A percentile compares a stretch with the other conserved stretches of the same genome.
phyloP scores from a whole-genome alignment of 2,113 vertebrate species.

The Daubentonia madagascariensis region DNA sequence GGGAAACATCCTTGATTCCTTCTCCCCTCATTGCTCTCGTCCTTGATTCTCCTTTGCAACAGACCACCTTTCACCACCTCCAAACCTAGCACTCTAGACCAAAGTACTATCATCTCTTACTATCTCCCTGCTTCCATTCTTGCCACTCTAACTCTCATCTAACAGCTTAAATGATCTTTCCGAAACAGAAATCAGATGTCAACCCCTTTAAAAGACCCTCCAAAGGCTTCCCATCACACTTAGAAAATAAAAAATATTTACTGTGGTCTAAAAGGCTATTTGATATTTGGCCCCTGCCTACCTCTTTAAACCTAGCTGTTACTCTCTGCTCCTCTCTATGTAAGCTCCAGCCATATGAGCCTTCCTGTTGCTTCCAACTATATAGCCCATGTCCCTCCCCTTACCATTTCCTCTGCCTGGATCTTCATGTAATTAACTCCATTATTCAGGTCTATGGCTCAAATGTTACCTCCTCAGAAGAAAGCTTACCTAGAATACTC shows the following conservation, averaged over 20 bases:
- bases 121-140: not conserved
- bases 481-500: not conserved
- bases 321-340: not conserved
- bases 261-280: conserved; percentile 7
- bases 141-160: not conserved
- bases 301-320: not conserved
- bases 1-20: not conserved
- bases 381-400: not conserved
- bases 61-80: not conserved
- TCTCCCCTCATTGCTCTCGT: not conserved
- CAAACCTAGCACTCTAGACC: not conserved
- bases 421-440: not conserved
- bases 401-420: not conserved
- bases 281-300: not conserved
- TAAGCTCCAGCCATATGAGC: not conserved
- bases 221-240: not conserved
- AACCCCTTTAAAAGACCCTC: not conserved
- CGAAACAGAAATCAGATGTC: conserved; percentile 1
- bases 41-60: not conserved
- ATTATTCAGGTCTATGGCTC: not conserved
- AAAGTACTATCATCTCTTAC: not conserved
- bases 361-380: not conserved
- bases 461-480: not conserved
- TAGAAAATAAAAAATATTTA: not conserved
- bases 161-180: not conserved